A percentile compares a stretch with the other conserved stretches of the same genome.
phyloP scores from a whole-genome alignment of 2,888 invertebrate genomes.

The Agrochola macilenta region DNA sequence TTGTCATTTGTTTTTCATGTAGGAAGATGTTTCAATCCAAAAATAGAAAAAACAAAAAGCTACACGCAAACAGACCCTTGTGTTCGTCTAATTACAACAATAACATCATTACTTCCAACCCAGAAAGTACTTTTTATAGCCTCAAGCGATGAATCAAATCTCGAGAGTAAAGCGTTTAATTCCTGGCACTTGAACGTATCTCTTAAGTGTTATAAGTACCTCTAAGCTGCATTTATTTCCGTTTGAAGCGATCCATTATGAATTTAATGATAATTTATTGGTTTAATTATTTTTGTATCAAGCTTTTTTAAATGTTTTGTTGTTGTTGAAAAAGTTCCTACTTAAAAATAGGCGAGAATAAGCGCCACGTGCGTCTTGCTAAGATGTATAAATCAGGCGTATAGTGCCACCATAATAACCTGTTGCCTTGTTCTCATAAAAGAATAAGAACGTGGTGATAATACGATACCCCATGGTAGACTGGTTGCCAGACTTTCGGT shows the following conservation, averaged over 20 bases:
- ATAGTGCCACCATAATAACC: neutral
- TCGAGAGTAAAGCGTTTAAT: conserved; percentile 23
- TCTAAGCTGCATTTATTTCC: conserved; percentile 53
- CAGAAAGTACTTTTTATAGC: conserved; percentile 43
- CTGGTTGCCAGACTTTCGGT: too few species aligned
- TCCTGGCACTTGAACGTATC: conserved; percentile 46
- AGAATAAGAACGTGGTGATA: too few species aligned
- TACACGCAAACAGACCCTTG: neutral
- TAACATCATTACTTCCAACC: neutral
- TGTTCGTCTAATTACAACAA: conserved; percentile 15
- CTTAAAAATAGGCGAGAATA: rapidly evolving
- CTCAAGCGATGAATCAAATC: conserved; percentile 38
- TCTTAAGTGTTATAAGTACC: conserved; percentile 40
- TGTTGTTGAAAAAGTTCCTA: conserved; percentile 8
- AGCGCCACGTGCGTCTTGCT: conserved; percentile 23
- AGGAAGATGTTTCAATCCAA: neutral
- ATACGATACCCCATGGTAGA: too few species aligned
- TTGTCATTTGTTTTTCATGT: neutral
- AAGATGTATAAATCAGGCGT: conserved; percentile 35
- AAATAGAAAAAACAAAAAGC: neutral
- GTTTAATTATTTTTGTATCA: conserved; percentile 3
- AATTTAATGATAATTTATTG: conserved; percentile 59
- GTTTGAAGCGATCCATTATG: conserved; percentile 51
- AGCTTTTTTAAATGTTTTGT: neutral
- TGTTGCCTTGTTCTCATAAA: too few species aligned